Percentiles rank a stretch among this genome's conserved stretches.
Evolutionary conservation across 2,888 invertebrate species (phyloP).

Genomic region (Marronus borbonicus): DNA sequence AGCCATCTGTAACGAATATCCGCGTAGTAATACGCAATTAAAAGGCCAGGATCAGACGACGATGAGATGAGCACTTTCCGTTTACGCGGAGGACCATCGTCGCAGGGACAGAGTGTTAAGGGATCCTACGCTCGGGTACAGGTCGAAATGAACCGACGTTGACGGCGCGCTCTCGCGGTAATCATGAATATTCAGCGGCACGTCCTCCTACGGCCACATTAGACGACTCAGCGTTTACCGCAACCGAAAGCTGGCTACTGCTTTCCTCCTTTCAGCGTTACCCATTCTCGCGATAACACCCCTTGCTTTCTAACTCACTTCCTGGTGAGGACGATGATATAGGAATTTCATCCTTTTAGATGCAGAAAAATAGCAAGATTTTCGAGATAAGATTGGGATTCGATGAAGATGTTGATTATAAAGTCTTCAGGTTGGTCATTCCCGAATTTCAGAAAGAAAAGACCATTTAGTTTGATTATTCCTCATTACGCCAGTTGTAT

Average conservation of each 20-base stretch:
- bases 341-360: conserved; percentile 12
- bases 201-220: conserved; percentile 47
- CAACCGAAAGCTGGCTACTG: conserved; percentile 24
- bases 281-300: background rate
- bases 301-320: background rate
- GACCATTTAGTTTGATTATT: too few relatives aligned
- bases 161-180: conserved; percentile 29
- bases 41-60: conserved; percentile 52
- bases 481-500: too few relatives aligned
- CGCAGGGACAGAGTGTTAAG: conserved; percentile 37
- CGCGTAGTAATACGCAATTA: conserved; percentile 45
- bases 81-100: conserved; percentile 51
- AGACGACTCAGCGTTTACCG: conserved; percentile 45
- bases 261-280: background rate
- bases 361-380: background rate
- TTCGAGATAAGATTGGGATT: too few relatives aligned
- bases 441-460: too few relatives aligned
- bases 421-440: too few relatives aligned
- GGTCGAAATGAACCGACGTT: conserved; percentile 51
- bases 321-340: conserved; percentile 34
- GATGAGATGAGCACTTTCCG: conserved; percentile 54
- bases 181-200: conserved; percentile 54
- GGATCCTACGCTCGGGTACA: conserved; percentile 42
- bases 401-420: too few relatives aligned
- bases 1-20: conserved; percentile 44